These are phyloP conservation scores for Gila robusta DNA, from an alignment of 2,797 vertebrate species.

Conservation along the genomic window DNA sequence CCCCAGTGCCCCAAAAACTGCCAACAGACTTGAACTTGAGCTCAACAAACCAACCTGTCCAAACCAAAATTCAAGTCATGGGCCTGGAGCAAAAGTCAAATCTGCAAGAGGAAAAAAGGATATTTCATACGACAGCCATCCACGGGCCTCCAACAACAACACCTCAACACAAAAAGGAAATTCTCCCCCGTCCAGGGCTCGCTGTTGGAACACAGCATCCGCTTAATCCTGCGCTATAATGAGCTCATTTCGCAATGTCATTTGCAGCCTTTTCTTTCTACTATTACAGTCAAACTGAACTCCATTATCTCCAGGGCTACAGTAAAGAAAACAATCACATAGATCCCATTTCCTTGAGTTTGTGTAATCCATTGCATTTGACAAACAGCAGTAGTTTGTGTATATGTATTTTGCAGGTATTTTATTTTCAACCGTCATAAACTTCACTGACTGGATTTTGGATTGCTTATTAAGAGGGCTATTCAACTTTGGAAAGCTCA, in stretches of 20 bases:
- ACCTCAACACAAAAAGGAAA: constrained; percentile 84
- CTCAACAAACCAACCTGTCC: constrained; percentile 70
- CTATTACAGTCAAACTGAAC: constrained; percentile 75
- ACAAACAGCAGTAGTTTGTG: constrained; percentile 17
- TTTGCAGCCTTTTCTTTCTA: constrained; percentile 72
- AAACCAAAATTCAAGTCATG: constrained; percentile 73
- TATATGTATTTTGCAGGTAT: constrained; percentile 28
- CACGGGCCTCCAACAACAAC: constrained; percentile 86
- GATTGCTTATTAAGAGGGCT: neutral
- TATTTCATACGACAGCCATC: constrained; percentile 78
- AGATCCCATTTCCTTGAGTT: constrained; percentile 48
- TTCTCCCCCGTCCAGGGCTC: constrained; percentile 81
- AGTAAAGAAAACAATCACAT: constrained; percentile 64
- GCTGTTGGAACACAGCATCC: constrained; percentile 76
- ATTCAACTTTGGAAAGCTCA: neutral
- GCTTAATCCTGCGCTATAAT: constrained; percentile 81
- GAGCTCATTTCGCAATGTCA: constrained; percentile 82
- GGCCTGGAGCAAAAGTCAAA: constrained; percentile 70
- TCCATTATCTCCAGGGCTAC: constrained; percentile 68
- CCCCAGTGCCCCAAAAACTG: constrained; percentile 60
- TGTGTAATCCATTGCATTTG: neutral
- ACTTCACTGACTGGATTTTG: constrained; percentile 1
- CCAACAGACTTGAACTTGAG: constrained; percentile 58
- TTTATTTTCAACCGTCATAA: constrained; percentile 17
- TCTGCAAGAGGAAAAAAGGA: constrained; percentile 74